phyloP scores from a whole-genome alignment of 2,797 vertebrate genomes.

The Mus minutoides region DNA sequence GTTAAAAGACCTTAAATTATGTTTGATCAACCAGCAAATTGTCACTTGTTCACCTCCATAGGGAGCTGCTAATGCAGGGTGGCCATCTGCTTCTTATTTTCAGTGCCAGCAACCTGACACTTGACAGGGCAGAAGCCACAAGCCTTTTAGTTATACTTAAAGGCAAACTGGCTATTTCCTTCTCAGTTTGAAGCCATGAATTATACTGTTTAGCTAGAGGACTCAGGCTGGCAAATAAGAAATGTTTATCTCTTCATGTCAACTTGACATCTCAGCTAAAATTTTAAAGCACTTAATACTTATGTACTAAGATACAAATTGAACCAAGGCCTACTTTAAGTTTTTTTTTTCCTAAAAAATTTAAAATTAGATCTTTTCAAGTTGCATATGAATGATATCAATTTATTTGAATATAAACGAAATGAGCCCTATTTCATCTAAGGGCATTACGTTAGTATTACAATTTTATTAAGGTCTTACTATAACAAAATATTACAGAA shows the following conservation, averaged over 20 bases:
- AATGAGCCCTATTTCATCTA: slow-evolving; percentile 12
- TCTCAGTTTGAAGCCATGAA: slow-evolving; percentile 69
- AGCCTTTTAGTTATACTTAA: slow-evolving; percentile 80
- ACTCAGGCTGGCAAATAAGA: slow-evolving; percentile 60
- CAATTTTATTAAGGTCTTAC: slow-evolving; percentile 43
- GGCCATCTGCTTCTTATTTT: slow-evolving; percentile 84
- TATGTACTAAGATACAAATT: not conserved
- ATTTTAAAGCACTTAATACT: slow-evolving; percentile 17
- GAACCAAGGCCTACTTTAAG: not conserved
- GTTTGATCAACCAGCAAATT: slow-evolving; percentile 84
- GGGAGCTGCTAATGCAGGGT: slow-evolving; percentile 79
- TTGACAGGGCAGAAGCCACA: slow-evolving; percentile 74
- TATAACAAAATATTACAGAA: not conserved
- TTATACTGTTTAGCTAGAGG: slow-evolving; percentile 76
- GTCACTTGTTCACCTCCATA: slow-evolving; percentile 83
- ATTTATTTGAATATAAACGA: slow-evolving; percentile 58
- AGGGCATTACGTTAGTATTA: not conserved
- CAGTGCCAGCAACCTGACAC: slow-evolving; percentile 81
- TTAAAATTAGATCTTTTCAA: slow-evolving; percentile 33
- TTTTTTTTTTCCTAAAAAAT: not conserved
- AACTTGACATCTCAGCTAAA: slow-evolving; percentile 46
- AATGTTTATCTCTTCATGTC: slow-evolving; percentile 52
- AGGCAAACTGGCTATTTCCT: slow-evolving; percentile 80
- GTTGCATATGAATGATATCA: not conserved
- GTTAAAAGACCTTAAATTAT: slow-evolving; percentile 85